Base-by-base conservation (phyloP, 1,140 invertebrate genomes). In the Drosophila pruinosa region DNA sequence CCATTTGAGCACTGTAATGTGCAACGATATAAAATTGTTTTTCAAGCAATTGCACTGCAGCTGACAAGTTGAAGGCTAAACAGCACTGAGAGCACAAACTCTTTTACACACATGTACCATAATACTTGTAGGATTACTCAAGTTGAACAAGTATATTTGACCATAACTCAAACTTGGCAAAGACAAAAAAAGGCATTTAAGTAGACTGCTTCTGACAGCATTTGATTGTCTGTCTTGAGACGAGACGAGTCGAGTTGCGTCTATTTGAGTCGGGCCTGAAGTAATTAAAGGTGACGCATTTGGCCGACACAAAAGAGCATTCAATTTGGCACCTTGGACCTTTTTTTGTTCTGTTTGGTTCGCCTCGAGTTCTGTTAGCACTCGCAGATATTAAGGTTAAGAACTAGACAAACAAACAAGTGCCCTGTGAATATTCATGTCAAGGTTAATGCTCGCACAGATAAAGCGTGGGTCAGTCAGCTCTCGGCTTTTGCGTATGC, bases 391-490 rank as follows among this genome's bases (percentile, higher is more conserved):
- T 45, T 45, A 45, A 62, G 14, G 38, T 41, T 26, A 17, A 28
- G 24, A 39, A 67, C 41, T 45, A 64, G 38, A 67, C 63, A 22
- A 59, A 47, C n/a, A n/a, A 28, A 14, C 12, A 34, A 54, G 22
- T 31, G 5, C 19, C n/a, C 56, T 24, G 22, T 75, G 77, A 64
- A 80, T 78, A 86, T 81, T 81, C 74, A 81, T 77, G 77, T 75
- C 82, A 86, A 81, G 81, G 81, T 86, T 86, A 86, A 81, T 62
- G 77, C 52, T 73, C 78, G 72, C 61, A 38, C 10, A 54, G 64
- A 65, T 59, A 61, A 38, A 39, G 57, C 57, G 52, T 36, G 38
- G 54, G 58, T 62, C 45, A 62, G 57, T 56, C 15, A 43, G 54
- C 58, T 38, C 7, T 31, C 3, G 2, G 5, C 31, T 41, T n/a